Evolutionary conservation across 30 jellyfish, hydroid and myxozoan species (phyloP), one percentile per base, ranked within the genome.

Genomic region (Aurelia sp.): DNA sequence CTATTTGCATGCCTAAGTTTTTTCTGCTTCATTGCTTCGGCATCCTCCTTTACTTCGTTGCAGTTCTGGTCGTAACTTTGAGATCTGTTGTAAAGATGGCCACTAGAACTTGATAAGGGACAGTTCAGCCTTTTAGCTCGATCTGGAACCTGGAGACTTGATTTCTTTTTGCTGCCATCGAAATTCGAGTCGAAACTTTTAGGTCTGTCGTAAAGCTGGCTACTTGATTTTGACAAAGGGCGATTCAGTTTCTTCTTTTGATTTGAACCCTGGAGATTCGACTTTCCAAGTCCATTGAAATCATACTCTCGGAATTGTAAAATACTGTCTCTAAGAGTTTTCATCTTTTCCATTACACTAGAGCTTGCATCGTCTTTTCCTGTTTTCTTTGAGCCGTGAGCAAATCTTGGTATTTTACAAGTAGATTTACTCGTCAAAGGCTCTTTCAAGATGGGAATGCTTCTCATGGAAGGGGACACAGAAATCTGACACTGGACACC

Each of bases 301-400:
- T 76, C 87, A 52, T 57, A 60, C 37, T 60, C 76, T 76, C 44
- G 57, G 23, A 76, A 76, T 16, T 60, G 62, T 22, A 58, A 11
- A 60, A 76, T 76, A 52, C 87, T 76, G 21, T 76, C 87, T n/a
- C 77, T 60, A 40, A 76, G 55, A 9, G 68, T 33, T 27, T 63
- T 30, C 77, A 76, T 33, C 68, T 70, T 23, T 30, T 52, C 41
- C 48, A 17, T 16, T 4, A 59, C 33, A 0, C 23, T 18, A 6
- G 11, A 18, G 69, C 33, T 6, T 13, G 69, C 6, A 18, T 59
- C 69, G 16, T n/a, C 23, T 59, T 59, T 59, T 59, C 33, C 69
- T 21, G 69, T 18, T 30, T 59, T 59, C 23, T 59, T 4, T 18
- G 35, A 15, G 16, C 33, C 1, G 33, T 21, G 13, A 6, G 33